Evolutionary conservation across 2,888 invertebrate species (phyloP).

Genomic region (Apamea epomidion): DNA sequence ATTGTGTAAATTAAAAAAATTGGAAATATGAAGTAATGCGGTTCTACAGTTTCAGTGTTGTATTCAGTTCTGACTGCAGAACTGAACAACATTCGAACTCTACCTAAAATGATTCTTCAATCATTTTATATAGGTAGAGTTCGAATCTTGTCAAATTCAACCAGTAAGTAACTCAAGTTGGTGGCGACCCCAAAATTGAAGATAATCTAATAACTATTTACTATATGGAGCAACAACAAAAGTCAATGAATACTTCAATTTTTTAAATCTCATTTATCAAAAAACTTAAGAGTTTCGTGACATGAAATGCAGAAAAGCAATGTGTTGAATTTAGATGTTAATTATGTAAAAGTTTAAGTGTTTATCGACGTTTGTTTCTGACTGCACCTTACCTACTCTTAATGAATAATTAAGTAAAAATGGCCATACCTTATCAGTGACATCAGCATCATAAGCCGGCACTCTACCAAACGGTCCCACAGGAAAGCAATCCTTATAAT

Average conservation of each 20-base stretch:
- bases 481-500: conserved; percentile 98
- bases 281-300: not conserved
- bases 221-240: not conserved
- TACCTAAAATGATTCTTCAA: too few relatives aligned
- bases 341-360: not conserved
- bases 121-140: not conserved
- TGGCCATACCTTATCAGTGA: conserved; percentile 94
- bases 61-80: too few relatives aligned
- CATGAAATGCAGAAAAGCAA: not conserved
- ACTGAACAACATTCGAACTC: too few relatives aligned
- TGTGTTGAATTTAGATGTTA: too few relatives aligned
- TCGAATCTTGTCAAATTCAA: not conserved
- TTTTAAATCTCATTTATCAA: too few relatives aligned
- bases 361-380: not conserved
- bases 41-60: not conserved
- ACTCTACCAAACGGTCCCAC: conserved; percentile 97
- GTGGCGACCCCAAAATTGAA: too few relatives aligned
- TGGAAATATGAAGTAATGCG: not conserved
- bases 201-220: too few relatives aligned
- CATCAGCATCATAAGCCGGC: conserved; percentile 98
- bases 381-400: not conserved
- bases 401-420: not conserved
- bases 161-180: too few relatives aligned
- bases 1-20: not conserved
- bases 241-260: not conserved